Evolutionary conservation across 2,113 vertebrate genomes (phyloP).

Genomic region (Lophius piscatorius): DNA sequence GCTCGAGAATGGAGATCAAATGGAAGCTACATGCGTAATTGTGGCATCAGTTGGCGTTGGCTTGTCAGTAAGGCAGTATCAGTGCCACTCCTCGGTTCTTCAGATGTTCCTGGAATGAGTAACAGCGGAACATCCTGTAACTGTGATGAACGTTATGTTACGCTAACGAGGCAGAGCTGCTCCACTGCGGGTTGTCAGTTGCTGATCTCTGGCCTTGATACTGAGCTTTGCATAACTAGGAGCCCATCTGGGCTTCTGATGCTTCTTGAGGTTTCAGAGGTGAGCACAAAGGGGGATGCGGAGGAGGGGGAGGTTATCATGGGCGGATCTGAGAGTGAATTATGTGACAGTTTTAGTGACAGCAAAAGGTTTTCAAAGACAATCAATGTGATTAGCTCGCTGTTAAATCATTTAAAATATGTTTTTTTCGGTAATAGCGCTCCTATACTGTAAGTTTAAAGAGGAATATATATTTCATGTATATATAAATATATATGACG

Average conservation of each 20-base stretch:
- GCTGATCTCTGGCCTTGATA: constrained; percentile 46
- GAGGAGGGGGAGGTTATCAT: constrained; percentile 19
- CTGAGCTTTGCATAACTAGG: constrained; percentile 41
- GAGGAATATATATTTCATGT: too few species aligned
- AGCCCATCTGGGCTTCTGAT: constrained; percentile 27
- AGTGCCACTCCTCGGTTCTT: not conserved
- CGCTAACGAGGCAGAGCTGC: constrained; percentile 33
- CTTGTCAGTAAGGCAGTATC: constrained; percentile 16
- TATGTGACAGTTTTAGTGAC: not conserved
- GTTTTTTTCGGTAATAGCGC: too few species aligned
- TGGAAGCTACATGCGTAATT: too few species aligned
- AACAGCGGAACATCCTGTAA: constrained; percentile 20
- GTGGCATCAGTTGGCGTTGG: constrained; percentile 5
- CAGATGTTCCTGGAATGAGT: constrained; percentile 25
- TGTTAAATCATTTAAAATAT: too few species aligned
- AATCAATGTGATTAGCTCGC: too few species aligned
- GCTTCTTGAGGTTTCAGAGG: constrained; percentile 31
- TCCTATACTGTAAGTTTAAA: too few species aligned
- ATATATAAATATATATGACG: too few species aligned
- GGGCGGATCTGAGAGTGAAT: not conserved
- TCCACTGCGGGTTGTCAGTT: constrained; percentile 31
- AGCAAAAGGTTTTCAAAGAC: too few species aligned
- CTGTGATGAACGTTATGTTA: constrained; percentile 21
- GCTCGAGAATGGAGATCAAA: too few species aligned
- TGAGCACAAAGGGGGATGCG: too few species aligned